Conservation (phyloP, 2,888 invertebrate genomes). For the Sinopyrophorus schimmeli region DNA sequence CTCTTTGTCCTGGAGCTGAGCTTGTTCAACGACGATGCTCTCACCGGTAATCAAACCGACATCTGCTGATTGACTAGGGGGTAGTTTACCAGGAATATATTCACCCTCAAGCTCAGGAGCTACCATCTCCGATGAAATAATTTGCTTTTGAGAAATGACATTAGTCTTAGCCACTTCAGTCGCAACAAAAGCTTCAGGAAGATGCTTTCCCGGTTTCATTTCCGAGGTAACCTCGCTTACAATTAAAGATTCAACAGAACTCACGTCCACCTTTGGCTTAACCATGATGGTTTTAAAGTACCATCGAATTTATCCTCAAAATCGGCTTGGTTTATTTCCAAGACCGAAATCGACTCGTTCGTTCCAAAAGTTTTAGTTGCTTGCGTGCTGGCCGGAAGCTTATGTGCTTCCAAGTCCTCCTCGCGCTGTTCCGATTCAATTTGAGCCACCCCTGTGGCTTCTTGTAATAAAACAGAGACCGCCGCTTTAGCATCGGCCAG, state of each 20-base stretch:
- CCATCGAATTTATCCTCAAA: conserved; percentile 62
- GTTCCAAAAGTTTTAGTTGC: conserved; percentile 64
- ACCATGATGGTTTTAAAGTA: conserved; percentile 55
- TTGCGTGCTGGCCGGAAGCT: conserved; percentile 56
- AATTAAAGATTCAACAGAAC: conserved; percentile 65
- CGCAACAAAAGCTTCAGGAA: conserved; percentile 77
- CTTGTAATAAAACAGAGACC: conserved; percentile 62
- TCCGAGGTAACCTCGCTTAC: conserved; percentile 71
- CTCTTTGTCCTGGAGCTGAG: conserved; percentile 69
- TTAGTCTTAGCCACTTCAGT: conserved; percentile 73
- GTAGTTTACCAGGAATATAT: conserved; percentile 62
- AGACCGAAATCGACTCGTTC: conserved; percentile 66
- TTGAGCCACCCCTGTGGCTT: conserved; percentile 69
- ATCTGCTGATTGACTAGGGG: conserved; percentile 64
- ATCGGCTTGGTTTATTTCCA: conserved; percentile 65
- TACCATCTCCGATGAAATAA: conserved; percentile 66
- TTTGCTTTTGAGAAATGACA: conserved; percentile 67
- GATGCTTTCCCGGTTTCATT: conserved; percentile 75
- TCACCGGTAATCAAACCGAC: conserved; percentile 64
- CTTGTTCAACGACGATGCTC: conserved; percentile 61
- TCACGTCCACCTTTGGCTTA: conserved; percentile 65
- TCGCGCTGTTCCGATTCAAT: conserved; percentile 65
- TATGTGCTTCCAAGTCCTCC: conserved; percentile 58
- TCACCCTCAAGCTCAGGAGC: conserved; percentile 72
- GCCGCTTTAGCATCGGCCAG: conserved; percentile 59